These are phyloP conservation scores for Exocentrus adspersus DNA, from an alignment of 2,888 invertebrate genomes.

Conservation along the genomic window DNA sequence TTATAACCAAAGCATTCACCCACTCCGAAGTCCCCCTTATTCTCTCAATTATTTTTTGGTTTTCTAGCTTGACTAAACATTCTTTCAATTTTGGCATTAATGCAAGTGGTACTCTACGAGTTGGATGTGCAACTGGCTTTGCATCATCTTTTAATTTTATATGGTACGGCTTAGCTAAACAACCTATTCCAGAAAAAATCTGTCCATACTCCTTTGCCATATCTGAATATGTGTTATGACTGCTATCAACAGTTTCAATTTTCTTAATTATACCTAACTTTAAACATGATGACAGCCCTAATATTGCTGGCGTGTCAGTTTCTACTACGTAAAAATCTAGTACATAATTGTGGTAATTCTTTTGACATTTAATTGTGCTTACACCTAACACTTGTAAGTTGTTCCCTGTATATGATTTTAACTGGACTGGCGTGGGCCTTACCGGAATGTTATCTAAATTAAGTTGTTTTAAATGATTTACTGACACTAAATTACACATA, in stretches of 20 bases:
- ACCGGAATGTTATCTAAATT: not conserved
- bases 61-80: not conserved
- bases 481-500: too few relatives aligned
- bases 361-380: slow-evolving; percentile 23
- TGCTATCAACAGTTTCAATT: slow-evolving; percentile 9
- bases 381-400: slow-evolving; percentile 29
- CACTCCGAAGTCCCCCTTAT: slow-evolving; percentile 36
- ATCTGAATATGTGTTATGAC: not conserved
- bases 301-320: slow-evolving; percentile 7
- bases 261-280: slow-evolving; percentile 25
- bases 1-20: slow-evolving; percentile 44
- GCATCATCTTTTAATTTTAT: slow-evolving; percentile 42
- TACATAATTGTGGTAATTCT: slow-evolving; percentile 12
- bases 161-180: slow-evolving; percentile 39
- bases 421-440: slow-evolving; percentile 13
- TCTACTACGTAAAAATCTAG: slow-evolving; percentile 32
- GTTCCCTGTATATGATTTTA: slow-evolving; percentile 31
- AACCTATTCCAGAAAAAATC: slow-evolving; percentile 41
- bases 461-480: not conserved
- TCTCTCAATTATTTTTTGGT: slow-evolving; percentile 36
- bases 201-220: not conserved
- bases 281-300: slow-evolving; percentile 12
- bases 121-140: slow-evolving; percentile 15
- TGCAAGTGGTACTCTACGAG: too few relatives aligned
- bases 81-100: too few relatives aligned